Percentiles rank a stretch among this genome's conserved stretches.
phyloP scores from a whole-genome alignment of 1,140 invertebrate genomes.

The Diabrotica undecimpunctata region DNA sequence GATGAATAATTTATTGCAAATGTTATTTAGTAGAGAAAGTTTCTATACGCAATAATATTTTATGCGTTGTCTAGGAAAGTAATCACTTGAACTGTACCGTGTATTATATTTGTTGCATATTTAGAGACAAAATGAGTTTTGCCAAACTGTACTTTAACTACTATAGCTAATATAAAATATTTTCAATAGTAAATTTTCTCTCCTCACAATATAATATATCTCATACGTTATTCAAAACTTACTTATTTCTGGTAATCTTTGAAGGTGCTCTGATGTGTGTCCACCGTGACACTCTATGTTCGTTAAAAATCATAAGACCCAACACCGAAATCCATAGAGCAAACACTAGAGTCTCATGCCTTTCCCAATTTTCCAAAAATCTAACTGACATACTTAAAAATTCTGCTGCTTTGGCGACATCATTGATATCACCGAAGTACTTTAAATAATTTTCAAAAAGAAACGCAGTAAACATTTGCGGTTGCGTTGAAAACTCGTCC shows the following conservation, averaged over 20 bases:
- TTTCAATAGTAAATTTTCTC: too few species aligned
- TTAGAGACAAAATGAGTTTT: too few species aligned
- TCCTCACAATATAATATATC: too few species aligned
- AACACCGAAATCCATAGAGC: conserved; percentile 59
- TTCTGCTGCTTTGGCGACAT: conserved; percentile 54
- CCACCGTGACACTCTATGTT: conserved; percentile 63
- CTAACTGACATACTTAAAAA: conserved; percentile 60
- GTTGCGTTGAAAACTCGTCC: conserved; percentile 60
- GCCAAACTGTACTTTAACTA: too few species aligned
- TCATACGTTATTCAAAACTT: neutral
- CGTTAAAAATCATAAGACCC: conserved; percentile 67
- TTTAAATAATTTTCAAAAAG: conserved; percentile 71
- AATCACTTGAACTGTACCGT: too few species aligned
- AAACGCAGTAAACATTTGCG: conserved; percentile 61
- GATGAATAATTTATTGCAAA: too few species aligned
- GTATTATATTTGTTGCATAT: too few species aligned
- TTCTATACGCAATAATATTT: too few species aligned
- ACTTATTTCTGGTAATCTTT: conserved; percentile 37
- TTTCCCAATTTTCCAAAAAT: conserved; percentile 65
- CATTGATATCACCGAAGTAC: conserved; percentile 60
- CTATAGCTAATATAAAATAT: too few species aligned
- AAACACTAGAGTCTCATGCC: conserved; percentile 51
- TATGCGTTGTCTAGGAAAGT: too few species aligned
- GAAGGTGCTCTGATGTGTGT: conserved; percentile 64
- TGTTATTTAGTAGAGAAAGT: too few species aligned